These are phyloP conservation scores for Cyprinodon diabolis DNA, from an alignment of 2,797 vertebrate genomes.

Conservation along the genomic window DNA sequence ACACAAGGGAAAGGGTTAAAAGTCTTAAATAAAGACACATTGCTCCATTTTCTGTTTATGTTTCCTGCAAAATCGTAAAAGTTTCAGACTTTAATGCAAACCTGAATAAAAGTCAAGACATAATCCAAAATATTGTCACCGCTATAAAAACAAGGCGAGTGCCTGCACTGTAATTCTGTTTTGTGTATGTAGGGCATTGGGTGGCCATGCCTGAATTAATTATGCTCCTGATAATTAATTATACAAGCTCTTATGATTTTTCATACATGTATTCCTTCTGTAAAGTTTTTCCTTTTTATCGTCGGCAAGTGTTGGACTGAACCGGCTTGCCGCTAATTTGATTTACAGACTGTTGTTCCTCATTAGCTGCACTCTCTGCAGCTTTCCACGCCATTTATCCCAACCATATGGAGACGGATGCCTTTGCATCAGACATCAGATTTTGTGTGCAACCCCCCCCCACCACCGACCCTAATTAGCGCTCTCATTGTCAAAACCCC, in stretches of 20 bases:
- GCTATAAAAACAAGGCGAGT: slow-evolving; percentile 35
- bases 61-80: neutral
- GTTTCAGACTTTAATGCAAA: neutral
- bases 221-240: slow-evolving; percentile 63
- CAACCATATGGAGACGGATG: slow-evolving; percentile 63
- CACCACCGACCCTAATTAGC: slow-evolving; percentile 66
- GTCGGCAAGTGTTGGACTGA: slow-evolving; percentile 18
- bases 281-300: slow-evolving; percentile 35
- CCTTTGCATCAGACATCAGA: slow-evolving; percentile 67
- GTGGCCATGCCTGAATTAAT: slow-evolving; percentile 60
- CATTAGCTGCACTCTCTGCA: slow-evolving; percentile 54
- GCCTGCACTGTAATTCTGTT: slow-evolving; percentile 36
- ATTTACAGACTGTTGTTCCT: slow-evolving; percentile 42
- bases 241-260: slow-evolving; percentile 57
- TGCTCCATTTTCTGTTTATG: neutral
- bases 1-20: neutral
- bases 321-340: slow-evolving; percentile 30
- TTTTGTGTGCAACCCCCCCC: slow-evolving; percentile 30
- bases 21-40: neutral
- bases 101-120: neutral
- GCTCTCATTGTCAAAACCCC: slow-evolving; percentile 63
- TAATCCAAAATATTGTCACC: slow-evolving; percentile 12
- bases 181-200: slow-evolving; percentile 61
- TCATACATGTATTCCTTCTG: slow-evolving; percentile 63
- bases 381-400: slow-evolving; percentile 61